Evolutionary conservation across 2,113 vertebrate genomes (phyloP), one percentile per base, ranked within the genome.

Genomic region (Silurus asotus): DNA sequence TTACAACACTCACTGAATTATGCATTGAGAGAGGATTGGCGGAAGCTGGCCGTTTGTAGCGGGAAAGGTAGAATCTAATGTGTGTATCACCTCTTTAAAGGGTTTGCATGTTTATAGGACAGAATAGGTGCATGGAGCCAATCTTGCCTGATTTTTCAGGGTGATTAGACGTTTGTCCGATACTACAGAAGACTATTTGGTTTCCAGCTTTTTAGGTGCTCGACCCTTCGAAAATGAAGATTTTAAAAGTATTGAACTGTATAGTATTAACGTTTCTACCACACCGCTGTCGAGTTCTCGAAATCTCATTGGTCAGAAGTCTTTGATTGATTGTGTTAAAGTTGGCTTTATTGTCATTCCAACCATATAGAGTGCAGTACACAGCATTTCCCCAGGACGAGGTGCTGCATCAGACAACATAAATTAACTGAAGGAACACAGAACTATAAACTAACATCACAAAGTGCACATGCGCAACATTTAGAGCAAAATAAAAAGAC

Each of bases 1-100:
- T 80, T 86, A 51, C 77, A 58, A 15, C 77, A 20, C 64, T 19
- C 23, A 6, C 77, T 72, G 77, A 81, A 84, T 84, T 86, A 70
- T 59, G 74, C 84, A 81, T 81, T 45, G 23, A 23, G 20, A 28
- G 25, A 81, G 84, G n/a, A 55, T 78, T 65, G 74, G 49, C 84
- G 28, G 48, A n/a, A 77, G 72, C 58, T 8, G 23, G 58, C 70
- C 48, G 28, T 76, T 49, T 25, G 37, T 8, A 19, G 37, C 11
- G 37, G 62, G 23, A 61, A 53, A 77, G 77, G 76, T 81, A n/a
- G 64, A 58, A 25, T 49, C 37, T 9, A 20, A 83, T 61, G 23
- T 74, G 2, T 25, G 14, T 8, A 9, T 49, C 8, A 2, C 14
- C 3, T 25, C 20, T n/a, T 25, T 37, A 58, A 78, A 58, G 8